These are phyloP conservation scores for Tanytarsus gracilentus DNA, from an alignment of 2,888 invertebrate species.

Conservation along the genomic window DNA sequence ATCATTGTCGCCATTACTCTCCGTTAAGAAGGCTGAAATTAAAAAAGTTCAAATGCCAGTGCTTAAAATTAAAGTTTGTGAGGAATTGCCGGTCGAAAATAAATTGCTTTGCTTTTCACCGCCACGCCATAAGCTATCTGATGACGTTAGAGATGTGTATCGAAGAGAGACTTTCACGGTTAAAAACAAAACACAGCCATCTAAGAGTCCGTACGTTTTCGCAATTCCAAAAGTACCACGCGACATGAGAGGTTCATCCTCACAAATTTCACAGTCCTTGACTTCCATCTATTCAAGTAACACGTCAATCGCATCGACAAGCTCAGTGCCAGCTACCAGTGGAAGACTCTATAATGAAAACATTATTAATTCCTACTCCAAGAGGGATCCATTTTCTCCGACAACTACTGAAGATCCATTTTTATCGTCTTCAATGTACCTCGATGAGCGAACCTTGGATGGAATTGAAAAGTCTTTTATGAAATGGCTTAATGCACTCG, in stretches of 20 bases:
- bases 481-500: conserved; percentile 68
- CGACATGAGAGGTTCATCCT: neutral
- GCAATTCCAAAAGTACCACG: conserved; percentile 11
- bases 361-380: neutral
- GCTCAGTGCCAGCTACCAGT: conserved; percentile 18
- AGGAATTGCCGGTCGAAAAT: neutral
- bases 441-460: conserved; percentile 58
- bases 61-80: too few relatives aligned
- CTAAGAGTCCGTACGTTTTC: conserved; percentile 9
- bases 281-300: neutral
- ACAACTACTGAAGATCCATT: conserved; percentile 57
- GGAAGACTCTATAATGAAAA: conserved; percentile 22
- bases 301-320: conserved; percentile 5
- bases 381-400: conserved; percentile 47
- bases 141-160: neutral
- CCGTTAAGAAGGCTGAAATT: too few relatives aligned
- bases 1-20: too few relatives aligned
- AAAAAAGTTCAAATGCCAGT: too few relatives aligned
- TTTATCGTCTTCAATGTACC: conserved; percentile 54
- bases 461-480: conserved; percentile 62
- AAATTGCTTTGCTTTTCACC: conserved; percentile 35
- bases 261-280: neutral
- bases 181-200: neutral
- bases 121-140: conserved; percentile 36
- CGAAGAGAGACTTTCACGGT: neutral